Percentiles rank a stretch among this genome's conserved stretches.
phyloP scores from a whole-genome alignment of 2,113 vertebrate species.

The Nerophis lumbriciformis region DNA sequence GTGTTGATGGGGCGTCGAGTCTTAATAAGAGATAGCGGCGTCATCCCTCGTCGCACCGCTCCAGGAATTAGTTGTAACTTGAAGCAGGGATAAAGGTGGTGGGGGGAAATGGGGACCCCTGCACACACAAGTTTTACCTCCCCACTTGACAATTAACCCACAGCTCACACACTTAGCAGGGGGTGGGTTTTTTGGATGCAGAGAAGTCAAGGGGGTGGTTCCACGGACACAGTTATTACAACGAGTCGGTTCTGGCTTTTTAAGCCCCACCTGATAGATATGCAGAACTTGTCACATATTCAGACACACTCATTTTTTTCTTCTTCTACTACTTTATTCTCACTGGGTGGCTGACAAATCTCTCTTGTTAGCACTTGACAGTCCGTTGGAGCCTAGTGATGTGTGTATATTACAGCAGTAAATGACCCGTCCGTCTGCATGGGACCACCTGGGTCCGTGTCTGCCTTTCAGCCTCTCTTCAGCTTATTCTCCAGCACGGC shows the following conservation, averaged over 20 bases:
- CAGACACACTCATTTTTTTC: constrained; percentile 24
- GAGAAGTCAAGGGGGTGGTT: constrained; percentile 41
- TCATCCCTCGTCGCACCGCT: constrained; percentile 74
- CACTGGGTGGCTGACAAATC: constrained; percentile 59
- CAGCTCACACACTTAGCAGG: constrained; percentile 53
- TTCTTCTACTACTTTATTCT: constrained; percentile 53
- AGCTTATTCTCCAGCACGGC: constrained; percentile 49
- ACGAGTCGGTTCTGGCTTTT: constrained; percentile 36
- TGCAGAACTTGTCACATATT: constrained; percentile 41
- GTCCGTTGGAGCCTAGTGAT: constrained; percentile 46
- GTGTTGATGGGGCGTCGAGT: constrained; percentile 54
- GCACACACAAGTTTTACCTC: constrained; percentile 87
- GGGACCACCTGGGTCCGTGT: constrained; percentile 68
- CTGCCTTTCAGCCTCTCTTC: constrained; percentile 36
- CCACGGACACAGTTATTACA: constrained; percentile 49
- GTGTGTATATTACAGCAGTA: constrained; percentile 50
- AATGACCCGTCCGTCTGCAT: constrained; percentile 61
- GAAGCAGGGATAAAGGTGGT: constrained; percentile 72
- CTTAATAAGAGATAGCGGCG: constrained; percentile 81
- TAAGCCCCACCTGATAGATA: constrained; percentile 41
- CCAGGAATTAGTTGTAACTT: constrained; percentile 95
- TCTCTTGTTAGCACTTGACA: constrained; percentile 61
- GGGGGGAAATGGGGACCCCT: constrained; percentile 67
- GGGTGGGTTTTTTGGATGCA: constrained; percentile 49
- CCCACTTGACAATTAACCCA: constrained; percentile 96